phyloP scores from a whole-genome alignment of 2,888 invertebrate species.

The Hecatera dysodea region DNA sequence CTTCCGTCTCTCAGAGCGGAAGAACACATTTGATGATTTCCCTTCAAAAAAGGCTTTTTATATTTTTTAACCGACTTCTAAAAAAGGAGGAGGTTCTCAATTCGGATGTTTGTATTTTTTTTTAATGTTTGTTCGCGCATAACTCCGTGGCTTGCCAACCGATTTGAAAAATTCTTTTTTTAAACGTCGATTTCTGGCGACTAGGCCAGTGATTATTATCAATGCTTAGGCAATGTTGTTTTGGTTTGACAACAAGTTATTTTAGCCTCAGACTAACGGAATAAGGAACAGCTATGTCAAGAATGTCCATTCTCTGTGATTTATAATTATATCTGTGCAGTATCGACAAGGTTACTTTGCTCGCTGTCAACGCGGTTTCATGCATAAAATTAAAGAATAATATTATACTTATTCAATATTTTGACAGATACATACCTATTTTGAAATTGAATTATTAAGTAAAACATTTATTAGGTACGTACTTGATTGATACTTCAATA shows the following conservation, averaged over 20 bases:
- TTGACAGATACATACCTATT: slow-evolving; percentile 51
- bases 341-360: slow-evolving; percentile 75
- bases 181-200: background rate
- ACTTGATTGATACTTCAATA: slow-evolving; percentile 3
- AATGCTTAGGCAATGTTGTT: slow-evolving; percentile 24
- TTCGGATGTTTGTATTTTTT: no score
- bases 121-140: no score
- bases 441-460: background rate
- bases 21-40: no score
- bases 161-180: background rate
- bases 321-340: slow-evolving; percentile 65
- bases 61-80: no score
- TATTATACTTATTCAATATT: slow-evolving; percentile 63
- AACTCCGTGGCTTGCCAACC: no score
- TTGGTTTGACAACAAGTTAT: slow-evolving; percentile 50
- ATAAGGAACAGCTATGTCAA: slow-evolving; percentile 70
- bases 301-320: slow-evolving; percentile 82
- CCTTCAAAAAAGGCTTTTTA: no score
- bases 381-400: slow-evolving; percentile 46
- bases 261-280: slow-evolving; percentile 67
- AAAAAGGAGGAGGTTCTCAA: no score
- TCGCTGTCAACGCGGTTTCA: slow-evolving; percentile 67
- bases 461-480: background rate
- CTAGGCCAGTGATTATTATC: background rate
- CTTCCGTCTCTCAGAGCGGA: no score